These are phyloP conservation scores for Sceloporus undulatus DNA, from an alignment of 2,113 vertebrate genomes.

Conservation along the genomic window DNA sequence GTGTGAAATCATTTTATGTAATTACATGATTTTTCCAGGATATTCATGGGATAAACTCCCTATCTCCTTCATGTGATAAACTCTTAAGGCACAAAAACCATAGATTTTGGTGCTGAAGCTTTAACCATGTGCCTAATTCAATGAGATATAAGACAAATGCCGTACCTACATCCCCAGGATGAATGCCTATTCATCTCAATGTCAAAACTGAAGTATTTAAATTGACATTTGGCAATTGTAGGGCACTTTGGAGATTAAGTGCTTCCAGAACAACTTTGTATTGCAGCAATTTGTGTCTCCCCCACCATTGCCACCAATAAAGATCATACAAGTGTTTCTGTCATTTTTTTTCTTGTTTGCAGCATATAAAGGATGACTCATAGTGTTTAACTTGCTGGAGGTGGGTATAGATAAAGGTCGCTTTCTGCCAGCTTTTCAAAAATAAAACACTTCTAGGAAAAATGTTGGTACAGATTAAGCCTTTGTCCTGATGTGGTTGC, in stretches of 20 bases:
- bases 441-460: conserved; percentile 5
- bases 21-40: no score
- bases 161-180: background rate
- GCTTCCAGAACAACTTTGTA: conserved; percentile 2
- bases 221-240: background rate
- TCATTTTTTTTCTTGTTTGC: conserved; percentile 5
- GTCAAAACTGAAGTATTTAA: background rate
- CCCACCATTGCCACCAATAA: no score
- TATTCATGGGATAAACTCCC: no score
- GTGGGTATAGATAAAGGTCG: background rate
- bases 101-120: background rate
- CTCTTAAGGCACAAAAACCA: background rate
- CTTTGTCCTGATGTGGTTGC: background rate
- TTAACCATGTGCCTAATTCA: background rate
- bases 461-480: background rate
- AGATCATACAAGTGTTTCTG: no score
- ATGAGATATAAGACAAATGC: background rate
- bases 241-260: background rate
- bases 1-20: no score
- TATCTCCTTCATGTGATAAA: no score
- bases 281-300: background rate
- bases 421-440: conserved; percentile 5
- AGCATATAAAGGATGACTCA: conserved; percentile 17
- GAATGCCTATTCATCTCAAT: background rate
- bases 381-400: conserved; percentile 14